Evolutionary conservation across 2,888 invertebrate species (phyloP).

Genomic region (Pyrgus malvae): DNA sequence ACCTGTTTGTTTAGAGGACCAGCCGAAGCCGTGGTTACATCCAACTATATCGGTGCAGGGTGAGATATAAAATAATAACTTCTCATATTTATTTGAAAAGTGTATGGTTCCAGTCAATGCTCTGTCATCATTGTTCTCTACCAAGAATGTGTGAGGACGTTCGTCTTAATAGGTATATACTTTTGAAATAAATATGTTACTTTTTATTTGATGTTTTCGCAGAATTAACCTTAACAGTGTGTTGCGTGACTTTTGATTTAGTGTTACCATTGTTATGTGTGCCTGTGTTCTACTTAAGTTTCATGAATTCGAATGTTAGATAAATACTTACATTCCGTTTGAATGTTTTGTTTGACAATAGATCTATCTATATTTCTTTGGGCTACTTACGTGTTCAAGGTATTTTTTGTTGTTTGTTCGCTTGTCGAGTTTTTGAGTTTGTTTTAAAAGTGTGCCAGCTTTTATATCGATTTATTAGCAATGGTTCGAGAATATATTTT

Average conservation of each 20-base stretch:
- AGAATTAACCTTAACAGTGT: slow-evolving; percentile 48
- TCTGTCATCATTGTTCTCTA: no score
- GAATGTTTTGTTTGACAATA: neutral
- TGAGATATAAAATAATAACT: slow-evolving; percentile 62
- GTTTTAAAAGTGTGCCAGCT: slow-evolving; percentile 32
- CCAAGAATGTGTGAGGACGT: no score
- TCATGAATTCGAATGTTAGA: slow-evolving; percentile 4
- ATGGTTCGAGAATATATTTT: slow-evolving; percentile 7
- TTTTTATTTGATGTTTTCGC: slow-evolving; percentile 30
- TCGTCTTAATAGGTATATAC: slow-evolving; percentile 1
- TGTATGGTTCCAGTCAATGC: no score
- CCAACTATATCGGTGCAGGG: slow-evolving; percentile 96
- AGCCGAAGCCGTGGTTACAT: slow-evolving; percentile 95
- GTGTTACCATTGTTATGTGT: slow-evolving; percentile 36
- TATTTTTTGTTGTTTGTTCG: slow-evolving; percentile 3
- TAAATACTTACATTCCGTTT: no score
- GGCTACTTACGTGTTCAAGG: slow-evolving; percentile 4
- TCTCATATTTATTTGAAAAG: slow-evolving; percentile 44
- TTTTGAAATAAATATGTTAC: slow-evolving; percentile 40
- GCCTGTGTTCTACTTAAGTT: slow-evolving; percentile 8
- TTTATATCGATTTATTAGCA: slow-evolving; percentile 22
- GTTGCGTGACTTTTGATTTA: slow-evolving; percentile 39
- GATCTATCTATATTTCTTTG: neutral
- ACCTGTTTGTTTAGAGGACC: slow-evolving; percentile 96
- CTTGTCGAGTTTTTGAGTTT: slow-evolving; percentile 21